These are phyloP conservation scores for Macrosoma leucophasiata DNA, from an alignment of 2,888 invertebrate genomes.

Conservation along the genomic window DNA sequence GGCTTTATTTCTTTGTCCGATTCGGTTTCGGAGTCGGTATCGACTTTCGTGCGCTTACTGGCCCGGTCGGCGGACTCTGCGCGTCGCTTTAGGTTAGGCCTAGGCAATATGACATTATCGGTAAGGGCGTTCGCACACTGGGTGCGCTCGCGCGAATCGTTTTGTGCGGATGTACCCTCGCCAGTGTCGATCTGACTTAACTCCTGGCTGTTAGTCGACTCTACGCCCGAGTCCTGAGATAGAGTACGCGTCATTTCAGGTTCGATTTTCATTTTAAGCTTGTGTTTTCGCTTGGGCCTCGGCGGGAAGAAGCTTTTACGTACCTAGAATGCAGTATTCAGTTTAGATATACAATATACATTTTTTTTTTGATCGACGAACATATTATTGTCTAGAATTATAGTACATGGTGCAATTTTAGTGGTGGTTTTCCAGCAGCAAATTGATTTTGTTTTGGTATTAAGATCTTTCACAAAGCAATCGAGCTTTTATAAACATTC, in stretches of 20 bases:
- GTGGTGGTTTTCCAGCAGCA: no score
- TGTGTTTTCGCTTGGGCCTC: slow-evolving; percentile 70
- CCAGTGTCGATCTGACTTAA: slow-evolving; percentile 16
- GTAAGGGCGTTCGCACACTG: slow-evolving; percentile 15
- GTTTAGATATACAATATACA: no score
- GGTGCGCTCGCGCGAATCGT: slow-evolving; percentile 18
- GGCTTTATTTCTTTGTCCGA: slow-evolving; percentile 43
- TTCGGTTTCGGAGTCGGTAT: slow-evolving; percentile 34
- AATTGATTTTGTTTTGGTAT: no score
- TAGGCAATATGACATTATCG: slow-evolving; percentile 22
- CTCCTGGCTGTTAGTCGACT: slow-evolving; percentile 47
- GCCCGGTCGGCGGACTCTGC: slow-evolving; percentile 41
- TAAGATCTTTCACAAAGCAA: no score
- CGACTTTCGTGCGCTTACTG: slow-evolving; percentile 37
- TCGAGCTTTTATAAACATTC: no score
- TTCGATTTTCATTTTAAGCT: slow-evolving; percentile 29
- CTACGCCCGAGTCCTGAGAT: slow-evolving; percentile 54
- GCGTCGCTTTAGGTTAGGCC: slow-evolving; percentile 32
- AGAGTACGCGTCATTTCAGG: slow-evolving; percentile 31
- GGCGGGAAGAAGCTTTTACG: slow-evolving; percentile 82
- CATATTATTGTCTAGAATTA: no score
- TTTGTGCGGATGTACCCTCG: no score
- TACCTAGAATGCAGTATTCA: slow-evolving; percentile 68
- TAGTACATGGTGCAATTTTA: no score
- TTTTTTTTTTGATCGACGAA: no score